Percentiles rank a stretch among this genome's conserved stretches.
Conservation (phyloP, 2,888 invertebrate species). For the Byasa hedistus region DNA sequence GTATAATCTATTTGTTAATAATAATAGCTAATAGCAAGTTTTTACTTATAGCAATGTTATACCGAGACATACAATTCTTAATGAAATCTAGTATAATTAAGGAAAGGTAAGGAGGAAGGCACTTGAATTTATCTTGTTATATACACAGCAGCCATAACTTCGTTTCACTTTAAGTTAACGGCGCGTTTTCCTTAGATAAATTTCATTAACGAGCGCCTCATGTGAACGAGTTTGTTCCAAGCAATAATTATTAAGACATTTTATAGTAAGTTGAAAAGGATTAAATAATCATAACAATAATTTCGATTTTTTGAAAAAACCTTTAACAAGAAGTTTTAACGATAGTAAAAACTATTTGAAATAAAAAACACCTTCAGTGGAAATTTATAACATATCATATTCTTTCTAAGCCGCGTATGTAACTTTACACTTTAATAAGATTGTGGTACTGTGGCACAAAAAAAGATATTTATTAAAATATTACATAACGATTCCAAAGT, state of each 20-base stretch:
- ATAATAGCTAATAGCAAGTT: neutral
- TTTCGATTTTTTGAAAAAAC: too few species aligned
- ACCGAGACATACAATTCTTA: neutral
- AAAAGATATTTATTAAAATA: too few species aligned
- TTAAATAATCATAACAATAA: too few species aligned
- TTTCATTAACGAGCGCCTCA: conserved; percentile 17
- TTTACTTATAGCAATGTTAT: neutral
- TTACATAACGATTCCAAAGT: too few species aligned
- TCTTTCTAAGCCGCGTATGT: neutral
- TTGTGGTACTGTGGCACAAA: neutral
- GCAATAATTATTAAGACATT: neutral
- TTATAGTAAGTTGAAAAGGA: neutral
- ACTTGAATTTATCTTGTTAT: conserved; percentile 17
- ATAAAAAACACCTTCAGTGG: too few species aligned
- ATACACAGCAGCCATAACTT: conserved; percentile 13
- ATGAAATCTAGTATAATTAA: conserved; percentile 1
- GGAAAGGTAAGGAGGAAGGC: conserved; percentile 4
- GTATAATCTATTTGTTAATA: neutral
- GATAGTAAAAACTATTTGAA: too few species aligned
- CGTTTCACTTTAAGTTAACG: conserved; percentile 11
- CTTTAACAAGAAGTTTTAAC: too few species aligned
- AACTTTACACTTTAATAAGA: neutral
- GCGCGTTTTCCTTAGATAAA: conserved; percentile 7
- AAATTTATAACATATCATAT: neutral
- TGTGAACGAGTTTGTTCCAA: conserved; percentile 6